Evolutionary conservation across 1,140 invertebrate genomes (phyloP).

Genomic region (Megalonaias nervosa): DNA sequence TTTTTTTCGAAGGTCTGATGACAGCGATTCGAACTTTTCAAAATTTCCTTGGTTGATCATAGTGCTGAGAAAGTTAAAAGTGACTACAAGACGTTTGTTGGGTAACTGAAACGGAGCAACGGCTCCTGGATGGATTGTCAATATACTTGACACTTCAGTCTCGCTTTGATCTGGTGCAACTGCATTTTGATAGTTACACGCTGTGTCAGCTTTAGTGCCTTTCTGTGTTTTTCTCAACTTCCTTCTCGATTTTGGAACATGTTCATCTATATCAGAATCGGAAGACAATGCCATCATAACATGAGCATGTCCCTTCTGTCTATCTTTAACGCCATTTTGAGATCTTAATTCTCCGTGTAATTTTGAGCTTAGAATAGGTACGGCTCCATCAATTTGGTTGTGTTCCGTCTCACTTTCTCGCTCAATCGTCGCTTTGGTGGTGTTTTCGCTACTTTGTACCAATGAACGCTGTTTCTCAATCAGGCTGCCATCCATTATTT

Average conservation of each 20-base stretch:
- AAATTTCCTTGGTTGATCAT: slow-evolving; percentile 43
- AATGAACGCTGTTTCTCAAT: not conserved
- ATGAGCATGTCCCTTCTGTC: not conserved
- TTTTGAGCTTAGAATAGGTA: not conserved
- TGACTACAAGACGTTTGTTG: slow-evolving; percentile 23
- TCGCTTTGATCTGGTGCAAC: not conserved
- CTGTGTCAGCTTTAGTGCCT: not conserved
- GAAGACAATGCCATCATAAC: not conserved
- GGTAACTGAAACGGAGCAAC: slow-evolving; percentile 6
- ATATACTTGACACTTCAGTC: not conserved
- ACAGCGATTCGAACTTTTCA: slow-evolving; percentile 27
- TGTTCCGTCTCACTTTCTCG: not conserved
- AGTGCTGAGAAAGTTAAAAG: slow-evolving; percentile 44
- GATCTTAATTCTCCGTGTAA: too few relatives aligned
- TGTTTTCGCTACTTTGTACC: not conserved
- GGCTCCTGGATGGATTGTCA: slow-evolving; percentile 1
- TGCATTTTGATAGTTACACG: not conserved
- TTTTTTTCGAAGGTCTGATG: slow-evolving; percentile 6
- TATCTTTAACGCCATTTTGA: not conserved
- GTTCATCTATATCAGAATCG: not conserved
- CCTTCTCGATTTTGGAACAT: not conserved
- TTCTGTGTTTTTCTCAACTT: not conserved
- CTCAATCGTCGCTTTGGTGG: too few relatives aligned
- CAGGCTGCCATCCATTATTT: not conserved
- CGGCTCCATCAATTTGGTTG: not conserved